Evolutionary conservation across 2,797 vertebrate species (phyloP).

Genomic region (Bradypodion pumilum): DNA sequence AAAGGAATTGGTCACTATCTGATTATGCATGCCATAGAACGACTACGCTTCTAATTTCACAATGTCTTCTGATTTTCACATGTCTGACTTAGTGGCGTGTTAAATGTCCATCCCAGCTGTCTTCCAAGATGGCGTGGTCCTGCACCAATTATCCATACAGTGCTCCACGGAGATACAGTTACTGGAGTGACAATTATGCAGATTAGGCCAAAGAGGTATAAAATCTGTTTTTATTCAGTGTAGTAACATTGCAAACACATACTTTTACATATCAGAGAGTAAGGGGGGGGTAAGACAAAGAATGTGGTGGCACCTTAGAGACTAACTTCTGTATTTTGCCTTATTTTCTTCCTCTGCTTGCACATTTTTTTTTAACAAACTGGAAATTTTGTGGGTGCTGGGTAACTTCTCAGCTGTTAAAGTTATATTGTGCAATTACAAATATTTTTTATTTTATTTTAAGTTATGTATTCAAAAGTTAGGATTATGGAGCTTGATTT

Average conservation of each 20-base stretch:
- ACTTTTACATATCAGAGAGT: too few relatives aligned
- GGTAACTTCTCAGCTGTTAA: not conserved
- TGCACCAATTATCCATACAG: conserved; percentile 89
- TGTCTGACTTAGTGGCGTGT: conserved; percentile 81
- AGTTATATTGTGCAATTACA: not conserved
- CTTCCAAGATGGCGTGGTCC: conserved; percentile 93
- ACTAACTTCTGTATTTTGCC: too few relatives aligned
- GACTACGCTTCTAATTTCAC: too few relatives aligned
- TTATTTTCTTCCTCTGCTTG: too few relatives aligned
- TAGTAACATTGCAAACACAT: not conserved
- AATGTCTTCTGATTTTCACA: conserved; percentile 42
- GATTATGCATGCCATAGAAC: accelerated
- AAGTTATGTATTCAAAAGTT: not conserved
- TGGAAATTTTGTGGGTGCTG: not conserved
- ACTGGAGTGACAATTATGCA: conserved; percentile 94
- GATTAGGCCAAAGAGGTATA: conserved; percentile 88
- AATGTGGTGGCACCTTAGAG: too few relatives aligned
- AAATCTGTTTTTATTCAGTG: conserved; percentile 21
- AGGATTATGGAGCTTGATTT: not conserved
- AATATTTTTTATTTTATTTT: too few relatives aligned
- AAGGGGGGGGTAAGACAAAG: too few relatives aligned
- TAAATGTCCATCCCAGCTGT: conserved; percentile 94
- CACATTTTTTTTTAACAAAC: not conserved
- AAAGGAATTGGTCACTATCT: not conserved
- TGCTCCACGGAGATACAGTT: conserved; percentile 85